Evolutionary conservation across 1,140 invertebrate species (phyloP).

Genomic region (Doryteuthis pealeii): DNA sequence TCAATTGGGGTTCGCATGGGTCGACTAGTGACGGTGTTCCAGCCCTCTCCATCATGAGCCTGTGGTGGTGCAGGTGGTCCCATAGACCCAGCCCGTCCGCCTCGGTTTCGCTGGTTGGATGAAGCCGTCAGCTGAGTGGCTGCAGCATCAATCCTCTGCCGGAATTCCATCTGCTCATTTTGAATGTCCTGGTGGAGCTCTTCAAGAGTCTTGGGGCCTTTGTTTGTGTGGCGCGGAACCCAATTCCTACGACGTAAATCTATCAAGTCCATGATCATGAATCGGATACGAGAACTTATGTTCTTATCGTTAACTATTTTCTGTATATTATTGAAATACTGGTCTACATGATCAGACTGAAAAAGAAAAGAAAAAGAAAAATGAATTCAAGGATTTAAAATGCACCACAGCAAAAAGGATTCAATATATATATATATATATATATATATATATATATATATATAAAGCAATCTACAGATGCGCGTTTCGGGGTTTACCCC

Average conservation of each 20-base stretch:
- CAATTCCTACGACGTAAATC: slow-evolving; percentile 81
- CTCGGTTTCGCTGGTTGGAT: neutral
- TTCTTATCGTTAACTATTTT: slow-evolving; percentile 52
- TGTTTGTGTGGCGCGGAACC: slow-evolving; percentile 82
- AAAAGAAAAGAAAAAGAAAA: neutral
- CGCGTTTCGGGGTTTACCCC: too few species aligned
- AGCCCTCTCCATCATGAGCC: slow-evolving; percentile 50
- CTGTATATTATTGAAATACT: slow-evolving; percentile 70
- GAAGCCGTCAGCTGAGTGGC: slow-evolving; percentile 19
- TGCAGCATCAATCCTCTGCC: slow-evolving; percentile 32
- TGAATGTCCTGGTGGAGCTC: slow-evolving; percentile 88
- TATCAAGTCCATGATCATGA: slow-evolving; percentile 94
- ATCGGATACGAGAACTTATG: slow-evolving; percentile 79
- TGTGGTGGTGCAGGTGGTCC: slow-evolving; percentile 4
- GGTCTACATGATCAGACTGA: slow-evolving; percentile 47
- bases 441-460: too few species aligned
- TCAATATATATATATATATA: too few species aligned
- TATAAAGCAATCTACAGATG: too few species aligned
- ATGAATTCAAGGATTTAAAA: too few species aligned
- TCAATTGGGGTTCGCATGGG: slow-evolving; percentile 40
- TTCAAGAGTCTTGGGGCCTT: slow-evolving; percentile 89
- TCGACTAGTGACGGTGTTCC: slow-evolving; percentile 54
- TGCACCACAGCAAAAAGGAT: too few species aligned
- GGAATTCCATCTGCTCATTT: slow-evolving; percentile 63
- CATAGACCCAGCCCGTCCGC: neutral